Percentiles rank a stretch among this genome's conserved stretches.
Conservation (phyloP, 1,140 invertebrate genomes). For the Goniozus legneri region DNA sequence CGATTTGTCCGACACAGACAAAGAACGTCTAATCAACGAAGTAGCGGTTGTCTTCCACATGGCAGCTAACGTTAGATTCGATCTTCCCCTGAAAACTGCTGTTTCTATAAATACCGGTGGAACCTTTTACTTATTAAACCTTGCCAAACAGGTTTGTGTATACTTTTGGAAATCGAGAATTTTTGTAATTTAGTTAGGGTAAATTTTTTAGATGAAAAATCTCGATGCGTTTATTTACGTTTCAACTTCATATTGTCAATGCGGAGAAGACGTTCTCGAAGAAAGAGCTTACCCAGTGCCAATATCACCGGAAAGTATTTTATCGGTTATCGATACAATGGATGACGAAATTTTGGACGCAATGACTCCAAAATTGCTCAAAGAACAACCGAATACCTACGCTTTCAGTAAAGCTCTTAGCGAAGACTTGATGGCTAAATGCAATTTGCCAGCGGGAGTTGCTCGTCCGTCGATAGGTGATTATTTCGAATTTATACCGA, state of each 20-base stretch:
- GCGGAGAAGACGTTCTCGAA: slow-evolving; percentile 64
- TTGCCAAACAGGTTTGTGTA: slow-evolving; percentile 52
- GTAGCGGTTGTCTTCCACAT: slow-evolving; percentile 85
- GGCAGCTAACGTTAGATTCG: slow-evolving; percentile 78
- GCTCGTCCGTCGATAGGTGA: slow-evolving; percentile 75
- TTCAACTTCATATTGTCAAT: slow-evolving; percentile 81
- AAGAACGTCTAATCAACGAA: slow-evolving; percentile 56
- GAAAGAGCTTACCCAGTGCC: slow-evolving; percentile 66
- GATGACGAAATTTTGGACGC: slow-evolving; percentile 65
- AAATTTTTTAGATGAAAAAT: slow-evolving; percentile 30
- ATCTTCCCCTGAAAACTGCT: slow-evolving; percentile 53
- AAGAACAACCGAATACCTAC: slow-evolving; percentile 74
- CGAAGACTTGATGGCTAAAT: slow-evolving; percentile 66
- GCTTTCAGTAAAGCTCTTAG: slow-evolving; percentile 75
- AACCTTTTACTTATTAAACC: slow-evolving; percentile 46
- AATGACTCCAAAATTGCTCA: slow-evolving; percentile 75
- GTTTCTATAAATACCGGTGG: slow-evolving; percentile 54
- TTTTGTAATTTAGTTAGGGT: neutral
- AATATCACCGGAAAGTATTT: slow-evolving; percentile 68
- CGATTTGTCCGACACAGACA: slow-evolving; percentile 58
- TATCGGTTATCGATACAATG: slow-evolving; percentile 77
- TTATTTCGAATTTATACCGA: no score
- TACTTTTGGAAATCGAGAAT: neutral
- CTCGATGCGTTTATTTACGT: slow-evolving; percentile 66
- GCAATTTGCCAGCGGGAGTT: slow-evolving; percentile 65